These are phyloP conservation scores for Ibycter americanus DNA, from an alignment of 2,797 vertebrate genomes.

Conservation along the genomic window DNA sequence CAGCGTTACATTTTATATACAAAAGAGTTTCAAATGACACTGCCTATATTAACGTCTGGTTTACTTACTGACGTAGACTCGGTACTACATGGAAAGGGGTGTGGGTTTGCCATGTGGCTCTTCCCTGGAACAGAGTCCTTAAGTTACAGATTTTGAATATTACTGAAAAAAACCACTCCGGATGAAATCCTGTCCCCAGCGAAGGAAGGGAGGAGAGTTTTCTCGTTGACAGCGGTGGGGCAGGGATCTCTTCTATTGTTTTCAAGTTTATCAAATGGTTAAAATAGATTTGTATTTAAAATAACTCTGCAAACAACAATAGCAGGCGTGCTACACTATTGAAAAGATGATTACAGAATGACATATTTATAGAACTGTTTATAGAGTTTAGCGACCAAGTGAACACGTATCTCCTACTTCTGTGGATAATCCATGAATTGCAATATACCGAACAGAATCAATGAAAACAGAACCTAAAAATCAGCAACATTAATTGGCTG, in stretches of 20 bases:
- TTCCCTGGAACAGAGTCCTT: neutral
- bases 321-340: neutral
- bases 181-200: neutral
- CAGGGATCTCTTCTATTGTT: conserved; percentile 6
- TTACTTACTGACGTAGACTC: neutral
- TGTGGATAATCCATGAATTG: neutral
- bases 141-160: neutral
- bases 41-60: neutral
- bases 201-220: neutral
- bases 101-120: neutral
- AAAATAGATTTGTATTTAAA: neutral
- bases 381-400: neutral
- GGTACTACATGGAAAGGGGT: neutral
- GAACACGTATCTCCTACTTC: neutral
- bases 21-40: neutral
- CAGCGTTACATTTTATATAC: neutral
- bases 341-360: neutral
- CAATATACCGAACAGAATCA: neutral
- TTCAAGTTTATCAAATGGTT: conserved; percentile 13
- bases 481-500: conserved; percentile 2
- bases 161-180: neutral
- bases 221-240: neutral
- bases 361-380: neutral
- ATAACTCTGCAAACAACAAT: neutral
- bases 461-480: neutral